Percentiles rank a stretch among this genome's conserved stretches.
Conservation (phyloP, 2,113 vertebrate genomes). For the Melanostigma gelatinosum region DNA sequence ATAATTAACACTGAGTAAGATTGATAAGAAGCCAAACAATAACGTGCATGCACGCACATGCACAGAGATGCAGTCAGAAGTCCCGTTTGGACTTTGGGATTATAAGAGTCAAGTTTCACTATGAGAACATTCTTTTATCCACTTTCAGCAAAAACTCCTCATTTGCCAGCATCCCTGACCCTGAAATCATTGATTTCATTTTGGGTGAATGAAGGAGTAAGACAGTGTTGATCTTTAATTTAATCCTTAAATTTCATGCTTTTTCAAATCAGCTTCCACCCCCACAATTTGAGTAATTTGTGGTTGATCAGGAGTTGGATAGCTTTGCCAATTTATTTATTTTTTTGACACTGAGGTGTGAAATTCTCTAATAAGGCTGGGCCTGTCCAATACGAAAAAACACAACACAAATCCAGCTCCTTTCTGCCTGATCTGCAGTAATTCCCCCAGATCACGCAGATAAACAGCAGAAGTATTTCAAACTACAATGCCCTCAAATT, state of each 20-base stretch:
- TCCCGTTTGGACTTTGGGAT: constrained; percentile 60
- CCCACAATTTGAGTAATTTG: constrained; percentile 62
- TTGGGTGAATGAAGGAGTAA: constrained; percentile 37
- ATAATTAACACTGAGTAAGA: constrained; percentile 6
- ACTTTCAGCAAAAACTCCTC: constrained; percentile 21
- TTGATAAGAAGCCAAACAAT: constrained; percentile 49
- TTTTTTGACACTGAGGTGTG: constrained; percentile 68
- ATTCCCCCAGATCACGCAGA: constrained; percentile 48
- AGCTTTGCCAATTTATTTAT: constrained; percentile 61
- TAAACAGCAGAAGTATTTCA: constrained; percentile 16
- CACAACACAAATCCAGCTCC: constrained; percentile 64
- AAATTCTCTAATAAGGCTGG: constrained; percentile 73
- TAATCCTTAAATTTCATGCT: constrained; percentile 53
- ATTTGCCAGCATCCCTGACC: constrained; percentile 28
- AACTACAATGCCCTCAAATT: constrained; percentile 11
- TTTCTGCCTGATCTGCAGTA: constrained; percentile 63
- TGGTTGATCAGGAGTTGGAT: constrained; percentile 55
- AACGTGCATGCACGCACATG: constrained; percentile 28
- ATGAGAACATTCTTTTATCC: constrained; percentile 40
- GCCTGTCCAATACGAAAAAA: constrained; percentile 65
- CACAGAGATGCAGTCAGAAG: constrained; percentile 16
- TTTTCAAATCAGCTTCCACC: constrained; percentile 39
- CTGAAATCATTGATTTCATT: constrained; percentile 49
- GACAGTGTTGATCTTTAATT: constrained; percentile 44
- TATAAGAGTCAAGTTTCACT: constrained; percentile 54